Evolutionary conservation across 2,888 invertebrate species (phyloP), one percentile per base, ranked within the genome.

Genomic region (Polymixis lichenea): DNA sequence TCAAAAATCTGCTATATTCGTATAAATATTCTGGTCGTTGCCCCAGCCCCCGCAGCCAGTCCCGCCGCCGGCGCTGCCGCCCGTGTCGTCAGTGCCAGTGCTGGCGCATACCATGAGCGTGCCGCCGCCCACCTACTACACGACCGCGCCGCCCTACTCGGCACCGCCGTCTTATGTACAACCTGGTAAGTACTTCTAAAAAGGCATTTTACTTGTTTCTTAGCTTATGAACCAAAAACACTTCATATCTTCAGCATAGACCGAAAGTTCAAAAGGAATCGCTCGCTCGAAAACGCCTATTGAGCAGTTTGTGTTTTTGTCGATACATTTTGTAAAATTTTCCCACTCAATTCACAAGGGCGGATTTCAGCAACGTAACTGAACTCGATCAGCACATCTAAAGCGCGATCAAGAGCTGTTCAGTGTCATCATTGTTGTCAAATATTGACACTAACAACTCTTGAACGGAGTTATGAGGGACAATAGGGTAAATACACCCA

Each of bases 111-210:
- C 92, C 55, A 92, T 96, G 94, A 92, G 90, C 87, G 97, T 97
- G 82, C 95, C 95, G 38, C 97, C 97, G 65, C 97, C 97, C 17
- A 93, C 96, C 22, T 94, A 95, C 90, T 95, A 95, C 90, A 85
- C 93, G 77, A 82, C 91, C 43, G 89, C 93, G 25, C 90, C 93
- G 74, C 91, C 93, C 2, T 91, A 92, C 89, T 77, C 90, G n/a
- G 85, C 90, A 11, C 90, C 91, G 49, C 88, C 91, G 11, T 19
- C 90, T 5, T 94, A 94, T 85, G 90, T 84, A 13, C 91, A 85
- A 32, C 89, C 92, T 6, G 90, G 93, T 93, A 22, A 84, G 83
- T 25, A 65, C 38, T 32, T 9, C 28, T 56, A 56, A 25, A 17
- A 58, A 17, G 38, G 38, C 38, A 38, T 38, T 38, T 38, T 38